Evolutionary conservation across 2,888 invertebrate genomes (phyloP), one percentile per base, ranked within the genome.

Genomic region (Eupithecia centaureata): DNA sequence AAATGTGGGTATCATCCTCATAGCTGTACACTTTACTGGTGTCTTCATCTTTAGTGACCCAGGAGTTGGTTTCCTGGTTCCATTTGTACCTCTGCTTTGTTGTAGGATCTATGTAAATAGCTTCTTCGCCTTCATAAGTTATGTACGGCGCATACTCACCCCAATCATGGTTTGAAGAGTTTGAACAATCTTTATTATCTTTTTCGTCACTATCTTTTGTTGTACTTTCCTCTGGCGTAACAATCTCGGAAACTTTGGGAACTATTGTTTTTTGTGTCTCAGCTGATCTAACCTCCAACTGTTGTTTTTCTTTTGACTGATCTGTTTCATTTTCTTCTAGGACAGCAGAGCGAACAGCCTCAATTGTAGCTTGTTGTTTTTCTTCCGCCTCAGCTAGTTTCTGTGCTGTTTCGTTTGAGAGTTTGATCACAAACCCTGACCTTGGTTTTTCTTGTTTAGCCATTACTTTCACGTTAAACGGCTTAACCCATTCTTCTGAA

Each of bases 1-100:
- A 97, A 12, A 95, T 95, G 79, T 97, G 96, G 61, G 96, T 95
- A 80, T 96, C 96, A 86, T 96, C 94, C 89, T 97, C 96, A 84
- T 95, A 95, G 62, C 95, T 95, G 82, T 97, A 97, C 4, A 88
- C 86, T 73, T 90, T 83, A 10, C 80, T 86, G 59, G 88, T 79
- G 25, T 90, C 84, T 65, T 91, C 82, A 65, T 77, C 76, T 68
- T 91, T 91, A 1, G 88, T 81, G 70, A 89, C 85, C 95, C 95
- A 95, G 57, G 94, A 83, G 71, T 92, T 92, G 3, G 89, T 89
- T 64, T 86, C 86, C 63, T 88, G 84, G 76, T 94, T 92, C 96
- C 96, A 96, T 76, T 92, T 93, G 81, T 96, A 96, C 83, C 95
- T 95, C 73, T 94, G 94, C 54, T 95, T 94, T 22, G 95, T 95